Base-by-base conservation (phyloP, 1,140 invertebrate species). In the Drosophila suzukii region DNA sequence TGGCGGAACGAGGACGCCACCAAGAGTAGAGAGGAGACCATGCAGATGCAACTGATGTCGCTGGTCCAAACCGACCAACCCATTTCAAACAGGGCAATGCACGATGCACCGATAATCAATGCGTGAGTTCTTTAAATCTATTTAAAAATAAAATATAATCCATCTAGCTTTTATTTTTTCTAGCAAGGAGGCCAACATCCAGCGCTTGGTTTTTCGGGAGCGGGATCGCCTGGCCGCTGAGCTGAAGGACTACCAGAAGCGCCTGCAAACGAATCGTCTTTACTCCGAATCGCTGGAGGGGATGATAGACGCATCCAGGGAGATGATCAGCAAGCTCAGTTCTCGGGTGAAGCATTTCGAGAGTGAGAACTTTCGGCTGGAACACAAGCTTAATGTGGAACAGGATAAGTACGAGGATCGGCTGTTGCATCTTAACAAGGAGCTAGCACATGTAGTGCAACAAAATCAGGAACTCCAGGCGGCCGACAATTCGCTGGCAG, bases 401-500 rank as follows among this genome's bases (percentile, higher is more conserved):
- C 93, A 93, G 30, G 96, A 97, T 78, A 92, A 94, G 38, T 93
- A 95, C 0, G 94, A 95, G 20, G 95, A 71, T 0, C 34, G 15
- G 1, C 5, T 67, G 2, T 0, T n/a, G 8, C 0, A 0, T 0
- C 0, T 60, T 11, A 20, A 27, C 11, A 85, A 57, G 38, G 63
- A 90, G 15, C 7, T 86, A 2, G 39, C 49, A 0, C 6, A 8
- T 0, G 8, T 78, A 0, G n/a, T 17, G 4, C n/a, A 44, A 0
- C 11, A 43, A 3, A 76, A 51, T 8, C 5, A 27, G 6, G 39
- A 24, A 0, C 11, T 80, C 0, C 13, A 10, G 1, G 1, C 2
- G 0, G 20, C 15, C 0, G 59, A 78, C 10, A 61, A 24, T 6
- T 27, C 58, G 0, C 13, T 50, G 13, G 6, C 3, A 1, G 27